Evolutionary conservation across 2,113 vertebrate genomes (phyloP), one percentile per base, ranked within the genome.

Genomic region (Catharus bicknelli): DNA sequence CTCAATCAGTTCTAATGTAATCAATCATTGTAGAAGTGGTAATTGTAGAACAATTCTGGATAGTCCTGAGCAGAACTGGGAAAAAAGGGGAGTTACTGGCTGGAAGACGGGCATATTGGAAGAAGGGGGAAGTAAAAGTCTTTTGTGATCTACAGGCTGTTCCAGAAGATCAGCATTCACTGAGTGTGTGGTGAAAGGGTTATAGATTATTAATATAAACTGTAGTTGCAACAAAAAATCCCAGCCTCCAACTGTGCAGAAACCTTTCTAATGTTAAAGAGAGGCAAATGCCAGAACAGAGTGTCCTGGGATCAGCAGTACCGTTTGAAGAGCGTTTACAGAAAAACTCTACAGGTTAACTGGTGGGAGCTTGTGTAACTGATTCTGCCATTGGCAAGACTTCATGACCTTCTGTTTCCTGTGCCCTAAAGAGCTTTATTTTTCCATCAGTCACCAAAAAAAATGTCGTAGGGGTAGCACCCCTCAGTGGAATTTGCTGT

Each of bases 311-410:
- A 84, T 36, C 1, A 11, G 38, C 38, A 22, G 0, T 23, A 26
- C 4, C 0, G 0, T 16, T 26, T 30, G 10, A 32, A 51, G 50
- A 32, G 20, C 3, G 9, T 8, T 11, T 70, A 63, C 6, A 63
- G 62, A 32, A 68, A 21, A 40, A 40, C 40, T 40, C 11, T 40
- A 13, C 16, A 26, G 29, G n/a, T 59, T 45, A 18, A 25, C 27
- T 73, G 29, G 9, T n/a, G 16, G 42, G 47, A 62, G 38, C 5
- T 78, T 27, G 22, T 16, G 2, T 38, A 26, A 19, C 40, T 0
- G 0, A 10, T 70, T 30, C 27, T 53, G 38, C 30, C 15, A 2
- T 2, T 16, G 61, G 9, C 57, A 58, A 66, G 19, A 51, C 34
- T 89, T 48, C 26, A 3, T 2, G 6, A 36, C 16, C 53, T 22